Evolutionary conservation across 2,888 invertebrate genomes (phyloP), one percentile per base, ranked within the genome.

Genomic region (Diaprepes abbreviatus): DNA sequence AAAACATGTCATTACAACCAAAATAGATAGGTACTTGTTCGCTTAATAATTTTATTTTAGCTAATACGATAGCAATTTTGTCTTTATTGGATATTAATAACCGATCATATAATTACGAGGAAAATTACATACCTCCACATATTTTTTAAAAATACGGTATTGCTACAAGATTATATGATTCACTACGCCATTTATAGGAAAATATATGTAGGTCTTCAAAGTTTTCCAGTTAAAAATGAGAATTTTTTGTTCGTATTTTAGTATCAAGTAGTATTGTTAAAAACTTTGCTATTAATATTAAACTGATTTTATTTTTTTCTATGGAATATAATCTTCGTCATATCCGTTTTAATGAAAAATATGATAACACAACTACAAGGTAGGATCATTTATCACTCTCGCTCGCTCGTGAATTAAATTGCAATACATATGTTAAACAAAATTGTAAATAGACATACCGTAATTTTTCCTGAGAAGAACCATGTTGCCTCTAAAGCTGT

Each of bases 11-110:
- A 58, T 58, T 58, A 58, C 43, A 40, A 31, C 6, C 17, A 58
- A 58, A 58, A 58, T 43, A 16, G 58, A 58, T 58, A 43, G 40
- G 40, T 33, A 40, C 54, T 50, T 50, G 52, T 38, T 12, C 36
- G 33, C 12, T 66, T 57, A 43, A 54, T 63, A 36, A 36, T 60
- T 68, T 68, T 62, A 45, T 55, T 68, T 60, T 55, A 64, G 57
- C 58, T 66, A 63, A 66, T 63, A 67, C 45, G 62, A 64, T 40
- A 59, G 59, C 67, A 67, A 71, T 67, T 71, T 71, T 21, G 59
- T 45, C 59, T 54, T 71, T 66, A 71, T 71, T 65, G 64, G 64
- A 71, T 68, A 71, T 71, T 71, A 71, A 71, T 66, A 67, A 45
- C 38, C 40, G 60, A 50, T 67, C 54, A 48, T 60, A 70, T 70